Percentiles rank a stretch among this genome's conserved stretches.
Conservation (phyloP, 1,140 invertebrate species). For the Procambarus clarkii region DNA sequence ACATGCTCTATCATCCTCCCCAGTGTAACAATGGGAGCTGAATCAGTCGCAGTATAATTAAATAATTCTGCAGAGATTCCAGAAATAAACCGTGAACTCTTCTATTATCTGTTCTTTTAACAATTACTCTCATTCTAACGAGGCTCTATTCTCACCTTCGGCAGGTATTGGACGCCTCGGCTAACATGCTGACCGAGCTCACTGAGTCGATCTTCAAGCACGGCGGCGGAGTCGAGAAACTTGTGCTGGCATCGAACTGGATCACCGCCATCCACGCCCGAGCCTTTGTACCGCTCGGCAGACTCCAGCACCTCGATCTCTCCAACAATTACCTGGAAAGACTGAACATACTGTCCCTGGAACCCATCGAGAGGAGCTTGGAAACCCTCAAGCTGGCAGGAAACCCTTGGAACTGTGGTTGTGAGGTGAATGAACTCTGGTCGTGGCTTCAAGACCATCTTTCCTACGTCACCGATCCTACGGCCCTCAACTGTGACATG, state of each 20-base stretch:
- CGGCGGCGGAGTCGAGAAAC: conserved; percentile 72
- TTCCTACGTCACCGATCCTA: conserved; percentile 78
- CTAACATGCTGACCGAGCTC: conserved; percentile 89
- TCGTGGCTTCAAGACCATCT: conserved; percentile 91
- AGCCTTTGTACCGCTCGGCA: conserved; percentile 50
- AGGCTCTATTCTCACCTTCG: not conserved
- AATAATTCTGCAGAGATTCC: no score
- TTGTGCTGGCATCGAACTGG: conserved; percentile 38
- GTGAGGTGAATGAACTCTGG: conserved; percentile 91
- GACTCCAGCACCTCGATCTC: conserved; percentile 82
- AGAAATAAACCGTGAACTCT: not conserved
- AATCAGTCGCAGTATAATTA: no score
- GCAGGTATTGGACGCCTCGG: conserved; percentile 84
- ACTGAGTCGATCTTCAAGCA: conserved; percentile 85
- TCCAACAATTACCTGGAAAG: conserved; percentile 86
- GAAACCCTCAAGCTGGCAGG: conserved; percentile 78
- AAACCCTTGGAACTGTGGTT: conserved; percentile 89
- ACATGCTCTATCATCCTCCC: no score
- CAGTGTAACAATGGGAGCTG: no score
- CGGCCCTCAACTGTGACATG: conserved; percentile 42
- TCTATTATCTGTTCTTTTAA: not conserved
- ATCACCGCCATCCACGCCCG: conserved; percentile 53
- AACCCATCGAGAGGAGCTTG: conserved; percentile 45
- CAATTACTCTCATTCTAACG: not conserved
- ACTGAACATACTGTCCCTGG: conserved; percentile 33